Percentiles rank a stretch among this genome's conserved stretches.
These are phyloP conservation scores for Strigamia crassipes DNA, from an alignment of 2,888 invertebrate genomes.

Conservation along the genomic window DNA sequence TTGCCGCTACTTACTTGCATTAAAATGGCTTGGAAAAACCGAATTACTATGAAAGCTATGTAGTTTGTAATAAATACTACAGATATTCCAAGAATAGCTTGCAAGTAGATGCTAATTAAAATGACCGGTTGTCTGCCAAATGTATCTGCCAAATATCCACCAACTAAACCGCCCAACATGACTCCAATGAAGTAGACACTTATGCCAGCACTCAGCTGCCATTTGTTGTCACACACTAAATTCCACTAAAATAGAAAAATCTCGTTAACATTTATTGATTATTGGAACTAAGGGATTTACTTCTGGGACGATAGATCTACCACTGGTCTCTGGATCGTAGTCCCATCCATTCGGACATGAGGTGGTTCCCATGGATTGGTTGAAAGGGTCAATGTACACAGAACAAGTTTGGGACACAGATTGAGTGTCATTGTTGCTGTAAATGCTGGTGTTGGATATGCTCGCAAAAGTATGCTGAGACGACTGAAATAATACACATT, in stretches of 20 bases:
- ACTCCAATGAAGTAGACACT: constrained; percentile 46
- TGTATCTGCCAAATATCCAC: constrained; percentile 28
- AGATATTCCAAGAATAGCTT: constrained; percentile 22
- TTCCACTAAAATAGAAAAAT: constrained; percentile 38
- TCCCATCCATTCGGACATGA: constrained; percentile 27
- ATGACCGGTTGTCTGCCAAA: constrained; percentile 41
- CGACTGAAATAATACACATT: no score
- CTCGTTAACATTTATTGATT: not conserved
- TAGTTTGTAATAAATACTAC: constrained; percentile 45
- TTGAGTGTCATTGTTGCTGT: not conserved
- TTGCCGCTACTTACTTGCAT: constrained; percentile 25
- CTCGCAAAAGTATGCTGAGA: no score
- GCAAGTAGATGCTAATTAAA: constrained; percentile 2
- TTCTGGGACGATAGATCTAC: constrained; percentile 3
- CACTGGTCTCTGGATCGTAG: not conserved
- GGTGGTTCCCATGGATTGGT: not conserved
- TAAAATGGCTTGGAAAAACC: constrained; percentile 44
- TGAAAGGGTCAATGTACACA: not conserved
- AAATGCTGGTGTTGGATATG: no score
- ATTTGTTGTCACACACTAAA: constrained; percentile 39
- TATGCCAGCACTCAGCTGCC: constrained; percentile 37
- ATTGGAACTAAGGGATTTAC: not conserved
- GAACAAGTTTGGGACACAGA: not conserved
- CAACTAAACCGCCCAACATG: constrained; percentile 32
- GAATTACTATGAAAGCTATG: constrained; percentile 29